phyloP scores from a whole-genome alignment of 2,113 vertebrate genomes.

The Ahaetulla prasina region DNA sequence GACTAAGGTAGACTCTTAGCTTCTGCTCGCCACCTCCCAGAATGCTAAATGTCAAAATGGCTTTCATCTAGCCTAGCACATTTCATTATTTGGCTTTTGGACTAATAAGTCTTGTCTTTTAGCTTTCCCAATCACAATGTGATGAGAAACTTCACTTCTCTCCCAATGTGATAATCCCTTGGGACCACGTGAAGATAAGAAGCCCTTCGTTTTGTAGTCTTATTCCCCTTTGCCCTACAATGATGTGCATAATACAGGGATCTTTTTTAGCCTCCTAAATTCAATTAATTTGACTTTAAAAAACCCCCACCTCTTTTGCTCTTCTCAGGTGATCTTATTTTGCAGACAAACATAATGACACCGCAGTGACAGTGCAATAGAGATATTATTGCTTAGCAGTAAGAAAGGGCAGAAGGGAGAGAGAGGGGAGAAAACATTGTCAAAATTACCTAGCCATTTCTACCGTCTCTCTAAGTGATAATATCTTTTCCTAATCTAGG shows the following conservation, averaged over 20 bases:
- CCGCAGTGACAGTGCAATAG: conserved; percentile 45
- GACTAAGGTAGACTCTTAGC: background rate
- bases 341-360: conserved; percentile 56
- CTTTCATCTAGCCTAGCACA: background rate
- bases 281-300: conserved; percentile 32
- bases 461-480: conserved; percentile 64
- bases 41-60: background rate
- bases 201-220: background rate
- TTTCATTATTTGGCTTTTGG: background rate
- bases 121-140: background rate
- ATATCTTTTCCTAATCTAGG: conserved; percentile 53
- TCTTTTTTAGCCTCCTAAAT: conserved; percentile 37
- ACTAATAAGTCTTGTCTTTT: background rate
- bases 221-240: background rate
- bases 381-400: conserved; percentile 61
- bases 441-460: conserved; percentile 67
- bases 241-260: background rate
- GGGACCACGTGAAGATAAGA: background rate
- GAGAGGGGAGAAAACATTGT: conserved; percentile 57
- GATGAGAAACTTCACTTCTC: background rate
- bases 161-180: background rate
- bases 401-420: conserved; percentile 41
- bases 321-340: conserved; percentile 48
- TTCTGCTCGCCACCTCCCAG: background rate
- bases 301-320: background rate